These are phyloP conservation scores for Porites evermanni DNA, from an alignment of 92 coral and sea anemone species.

Conservation along the genomic window DNA sequence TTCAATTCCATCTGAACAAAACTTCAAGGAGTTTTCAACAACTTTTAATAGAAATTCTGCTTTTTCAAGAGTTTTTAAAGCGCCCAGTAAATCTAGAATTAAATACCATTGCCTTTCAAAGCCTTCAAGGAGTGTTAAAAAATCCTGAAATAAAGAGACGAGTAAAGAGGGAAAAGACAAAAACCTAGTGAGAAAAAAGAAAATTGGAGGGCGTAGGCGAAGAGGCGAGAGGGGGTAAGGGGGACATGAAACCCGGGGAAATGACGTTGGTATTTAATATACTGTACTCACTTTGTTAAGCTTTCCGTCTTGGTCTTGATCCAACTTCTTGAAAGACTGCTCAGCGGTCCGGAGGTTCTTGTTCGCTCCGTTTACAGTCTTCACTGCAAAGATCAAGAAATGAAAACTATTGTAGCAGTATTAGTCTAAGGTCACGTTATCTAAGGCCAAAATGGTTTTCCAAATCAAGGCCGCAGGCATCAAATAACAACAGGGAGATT, in stretches of 20 bases:
- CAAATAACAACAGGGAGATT: too few species aligned
- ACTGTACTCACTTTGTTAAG: slow-evolving; percentile 43
- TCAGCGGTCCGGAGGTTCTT: not conserved
- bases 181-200: not conserved
- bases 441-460: too few species aligned
- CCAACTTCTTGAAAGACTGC: slow-evolving; percentile 45
- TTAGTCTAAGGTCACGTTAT: too few species aligned
- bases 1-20: too few species aligned
- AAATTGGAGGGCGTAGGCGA: not conserved
- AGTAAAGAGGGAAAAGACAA: not conserved
- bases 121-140: too few species aligned
- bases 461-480: too few species aligned
- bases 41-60: too few species aligned
- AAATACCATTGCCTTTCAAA: too few species aligned
- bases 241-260: not conserved
- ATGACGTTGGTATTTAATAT: not conserved
- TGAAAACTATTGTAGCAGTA: not conserved
- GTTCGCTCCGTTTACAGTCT: slow-evolving; percentile 1
- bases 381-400: not conserved
- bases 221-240: not conserved
- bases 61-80: too few species aligned
- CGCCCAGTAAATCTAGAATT: too few species aligned
- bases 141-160: not conserved
- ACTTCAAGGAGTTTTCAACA: too few species aligned
- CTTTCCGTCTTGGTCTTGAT: slow-evolving; percentile 47